Conservation (phyloP, 2,888 invertebrate genomes). For the Amphipoea oculea region DNA sequence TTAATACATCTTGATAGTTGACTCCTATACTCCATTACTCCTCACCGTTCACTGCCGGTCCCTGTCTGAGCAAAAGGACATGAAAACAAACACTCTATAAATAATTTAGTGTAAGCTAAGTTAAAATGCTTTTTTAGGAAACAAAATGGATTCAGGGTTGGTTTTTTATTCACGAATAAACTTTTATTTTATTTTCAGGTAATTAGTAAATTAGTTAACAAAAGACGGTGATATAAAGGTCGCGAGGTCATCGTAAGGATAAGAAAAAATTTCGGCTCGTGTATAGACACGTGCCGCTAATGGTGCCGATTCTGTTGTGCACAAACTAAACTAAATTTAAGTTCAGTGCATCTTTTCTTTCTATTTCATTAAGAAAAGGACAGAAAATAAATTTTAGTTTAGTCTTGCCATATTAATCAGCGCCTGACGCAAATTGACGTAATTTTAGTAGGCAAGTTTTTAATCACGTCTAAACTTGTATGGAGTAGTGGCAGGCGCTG, state of each 20-base stretch:
- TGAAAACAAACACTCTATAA: neutral
- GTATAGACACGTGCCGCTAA: neutral
- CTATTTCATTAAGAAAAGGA: no score
- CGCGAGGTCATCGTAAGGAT: neutral
- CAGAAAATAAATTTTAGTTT: no score
- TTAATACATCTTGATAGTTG: neutral
- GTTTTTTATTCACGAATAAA: neutral
- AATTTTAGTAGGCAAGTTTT: no score
- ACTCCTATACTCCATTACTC: neutral
- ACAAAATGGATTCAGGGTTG: neutral
- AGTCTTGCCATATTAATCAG: no score
- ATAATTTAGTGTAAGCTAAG: constrained; percentile 8
- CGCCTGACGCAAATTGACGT: no score
- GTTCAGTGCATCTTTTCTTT: no score
- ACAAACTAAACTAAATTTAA: no score
- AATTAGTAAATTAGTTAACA: constrained; percentile 10
- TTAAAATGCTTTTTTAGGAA: constrained; percentile 5
- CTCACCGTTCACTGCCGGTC: neutral
- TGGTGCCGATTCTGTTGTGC: no score
- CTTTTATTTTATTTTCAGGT: neutral
- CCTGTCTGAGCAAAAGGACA: neutral
- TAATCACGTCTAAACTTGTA: no score
- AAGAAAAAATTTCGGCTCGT: neutral
- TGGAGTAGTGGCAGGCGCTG: no score
- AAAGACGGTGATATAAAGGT: neutral